Percentiles rank a stretch among this genome's conserved stretches.
phyloP scores from a whole-genome alignment of 2,113 vertebrate species.

The Pelodiscus sinensis region DNA sequence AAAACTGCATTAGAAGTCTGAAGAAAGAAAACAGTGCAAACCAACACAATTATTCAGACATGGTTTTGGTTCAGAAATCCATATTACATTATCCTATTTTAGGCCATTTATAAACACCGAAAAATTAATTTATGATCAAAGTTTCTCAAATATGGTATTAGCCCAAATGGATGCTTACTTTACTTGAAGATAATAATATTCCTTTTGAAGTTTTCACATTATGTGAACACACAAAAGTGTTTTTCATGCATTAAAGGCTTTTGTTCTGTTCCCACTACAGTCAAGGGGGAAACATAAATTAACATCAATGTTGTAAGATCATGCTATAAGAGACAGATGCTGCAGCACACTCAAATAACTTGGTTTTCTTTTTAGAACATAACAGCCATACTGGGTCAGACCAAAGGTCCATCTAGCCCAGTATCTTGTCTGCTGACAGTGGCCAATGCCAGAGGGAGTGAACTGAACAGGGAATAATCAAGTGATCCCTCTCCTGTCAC shows the following conservation, averaged over 20 bases:
- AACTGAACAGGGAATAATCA: too few species aligned
- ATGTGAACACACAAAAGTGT: neutral
- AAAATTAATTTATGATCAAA: neutral
- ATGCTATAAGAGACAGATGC: neutral
- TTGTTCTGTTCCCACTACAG: neutral
- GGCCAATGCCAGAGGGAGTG: too few species aligned
- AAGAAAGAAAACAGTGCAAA: neutral
- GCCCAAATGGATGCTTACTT: neutral
- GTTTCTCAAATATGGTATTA: neutral
- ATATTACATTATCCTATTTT: neutral
- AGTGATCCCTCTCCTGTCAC: too few species aligned
- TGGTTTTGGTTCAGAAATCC: neutral
- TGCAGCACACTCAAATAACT: neutral
- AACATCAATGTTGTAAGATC: fast-evolving
- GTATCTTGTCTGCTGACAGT: too few species aligned
- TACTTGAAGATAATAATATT: neutral
- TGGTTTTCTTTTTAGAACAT: too few species aligned
- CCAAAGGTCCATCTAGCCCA: too few species aligned
- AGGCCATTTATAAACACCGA: neutral
- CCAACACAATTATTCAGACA: neutral
- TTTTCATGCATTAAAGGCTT: neutral
- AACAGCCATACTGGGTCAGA: too few species aligned
- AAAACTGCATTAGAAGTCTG: neutral
- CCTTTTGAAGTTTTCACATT: neutral
- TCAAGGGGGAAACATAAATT: neutral